Conservation (phyloP, 2,888 invertebrate species). For the Chrysotoxum bicinctum region DNA sequence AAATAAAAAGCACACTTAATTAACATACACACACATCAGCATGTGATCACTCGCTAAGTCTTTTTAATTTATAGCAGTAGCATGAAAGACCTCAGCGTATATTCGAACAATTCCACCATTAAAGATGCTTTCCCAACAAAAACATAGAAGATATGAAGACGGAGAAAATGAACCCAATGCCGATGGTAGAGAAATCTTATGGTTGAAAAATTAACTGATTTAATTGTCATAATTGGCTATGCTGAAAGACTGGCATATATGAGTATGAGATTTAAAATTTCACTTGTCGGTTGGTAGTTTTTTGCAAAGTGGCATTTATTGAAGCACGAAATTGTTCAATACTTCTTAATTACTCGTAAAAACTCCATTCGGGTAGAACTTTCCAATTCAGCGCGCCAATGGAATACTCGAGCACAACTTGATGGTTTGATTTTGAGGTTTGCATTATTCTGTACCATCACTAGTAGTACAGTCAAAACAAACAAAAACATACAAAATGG, state of each 20-base stretch:
- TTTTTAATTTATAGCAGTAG: slow-evolving; percentile 34
- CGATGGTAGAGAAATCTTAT: background rate
- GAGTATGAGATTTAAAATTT: background rate
- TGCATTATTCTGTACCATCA: no score
- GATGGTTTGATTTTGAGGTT: no score
- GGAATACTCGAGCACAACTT: no score
- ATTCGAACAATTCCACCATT: slow-evolving; percentile 40
- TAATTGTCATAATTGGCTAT: slow-evolving; percentile 12
- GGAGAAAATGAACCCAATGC: slow-evolving; percentile 14
- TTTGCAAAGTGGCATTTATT: background rate
- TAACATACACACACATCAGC: slow-evolving; percentile 20
- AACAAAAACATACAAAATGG: no score
- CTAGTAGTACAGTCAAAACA: no score
- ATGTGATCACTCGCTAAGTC: slow-evolving; percentile 7
- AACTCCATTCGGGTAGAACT: no score
- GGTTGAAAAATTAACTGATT: background rate
- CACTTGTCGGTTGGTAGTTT: background rate
- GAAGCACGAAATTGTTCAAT: no score
- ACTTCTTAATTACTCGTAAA: no score
- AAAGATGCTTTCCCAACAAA: slow-evolving; percentile 26
- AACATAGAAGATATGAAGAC: background rate
- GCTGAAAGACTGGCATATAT: background rate
- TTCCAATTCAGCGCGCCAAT: no score
- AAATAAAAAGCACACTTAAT: slow-evolving; percentile 12
- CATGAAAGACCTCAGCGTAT: background rate